Percentiles rank a stretch among this genome's conserved stretches.
phyloP scores from a whole-genome alignment of 2,797 vertebrate species.

The Chaunax sp. region DNA sequence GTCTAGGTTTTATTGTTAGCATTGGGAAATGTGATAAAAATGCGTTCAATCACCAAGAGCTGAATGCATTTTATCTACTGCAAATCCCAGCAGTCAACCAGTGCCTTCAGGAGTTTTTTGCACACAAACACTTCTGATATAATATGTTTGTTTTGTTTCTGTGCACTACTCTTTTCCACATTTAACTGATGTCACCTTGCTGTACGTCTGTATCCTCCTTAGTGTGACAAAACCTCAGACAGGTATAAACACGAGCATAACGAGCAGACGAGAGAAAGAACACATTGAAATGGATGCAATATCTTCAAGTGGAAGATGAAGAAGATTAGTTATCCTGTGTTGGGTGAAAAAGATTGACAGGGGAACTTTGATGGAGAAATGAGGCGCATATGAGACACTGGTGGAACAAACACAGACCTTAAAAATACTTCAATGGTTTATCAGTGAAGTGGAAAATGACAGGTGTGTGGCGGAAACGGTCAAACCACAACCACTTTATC shows the following conservation, averaged over 20 bases:
- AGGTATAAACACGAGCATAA: conserved; percentile 18
- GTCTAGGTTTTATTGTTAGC: not conserved
- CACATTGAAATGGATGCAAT: conserved; percentile 62
- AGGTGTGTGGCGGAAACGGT: not conserved
- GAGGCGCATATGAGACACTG: conserved; percentile 31
- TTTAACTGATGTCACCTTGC: conserved; percentile 44
- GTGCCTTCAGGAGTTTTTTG: not conserved
- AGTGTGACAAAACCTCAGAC: conserved; percentile 28
- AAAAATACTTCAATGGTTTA: not conserved
- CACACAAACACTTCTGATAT: conserved; percentile 5
- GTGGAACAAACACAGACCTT: conserved; percentile 33
- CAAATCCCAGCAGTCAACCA: conserved; percentile 4
- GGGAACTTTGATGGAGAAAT: conserved; percentile 30
- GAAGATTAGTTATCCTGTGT: conserved; percentile 68
- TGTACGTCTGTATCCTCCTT: conserved; percentile 47
- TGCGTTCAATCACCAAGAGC: not conserved
- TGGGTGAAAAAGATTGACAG: conserved; percentile 63
- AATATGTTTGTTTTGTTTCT: conserved; percentile 15
- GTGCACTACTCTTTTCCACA: conserved; percentile 24
- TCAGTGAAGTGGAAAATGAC: not conserved
- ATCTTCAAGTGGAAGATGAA: conserved; percentile 66
- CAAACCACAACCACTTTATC: not conserved
- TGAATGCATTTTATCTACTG: not conserved
- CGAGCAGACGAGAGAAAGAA: conserved; percentile 47
- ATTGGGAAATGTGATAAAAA: not conserved